Evolutionary conservation across 2,113 vertebrate genomes (phyloP).

Genomic region (Paracanthobrama guichenoti): DNA sequence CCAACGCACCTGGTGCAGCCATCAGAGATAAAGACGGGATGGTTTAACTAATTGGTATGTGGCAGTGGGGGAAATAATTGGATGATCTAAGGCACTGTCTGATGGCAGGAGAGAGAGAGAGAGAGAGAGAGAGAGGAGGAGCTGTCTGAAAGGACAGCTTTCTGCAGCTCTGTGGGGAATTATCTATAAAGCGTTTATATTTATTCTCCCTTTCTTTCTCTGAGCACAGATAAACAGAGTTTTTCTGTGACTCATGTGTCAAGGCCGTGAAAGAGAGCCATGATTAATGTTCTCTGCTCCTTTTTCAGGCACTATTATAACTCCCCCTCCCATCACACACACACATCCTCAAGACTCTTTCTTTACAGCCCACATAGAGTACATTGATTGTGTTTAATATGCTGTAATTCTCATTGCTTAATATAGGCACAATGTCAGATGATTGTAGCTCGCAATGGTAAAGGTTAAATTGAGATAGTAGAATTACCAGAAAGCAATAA

Average conservation of each 20-base stretch:
- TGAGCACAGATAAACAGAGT: constrained; percentile 85
- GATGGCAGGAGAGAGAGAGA: constrained; percentile 80
- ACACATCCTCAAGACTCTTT: constrained; percentile 2
- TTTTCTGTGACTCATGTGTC: constrained; percentile 82
- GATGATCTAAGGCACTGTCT: constrained; percentile 90
- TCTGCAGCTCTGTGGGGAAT: constrained; percentile 85
- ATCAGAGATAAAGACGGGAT: constrained; percentile 72
- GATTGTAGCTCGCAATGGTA: constrained; percentile 23
- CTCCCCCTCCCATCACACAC: constrained; percentile 60
- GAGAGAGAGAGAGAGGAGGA: background rate
- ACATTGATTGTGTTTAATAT: constrained; percentile 19
- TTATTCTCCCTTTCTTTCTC: constrained; percentile 76
- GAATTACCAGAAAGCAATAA: constrained; percentile 37
- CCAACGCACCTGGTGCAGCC: constrained; percentile 68
- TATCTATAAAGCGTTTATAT: constrained; percentile 85
- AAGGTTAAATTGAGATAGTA: constrained; percentile 30
- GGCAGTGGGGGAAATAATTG: constrained; percentile 87
- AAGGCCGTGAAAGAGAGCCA: constrained; percentile 80
- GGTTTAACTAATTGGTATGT: constrained; percentile 84
- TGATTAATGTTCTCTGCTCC: constrained; percentile 84
- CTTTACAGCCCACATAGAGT: constrained; percentile 29
- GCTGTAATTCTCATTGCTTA: constrained; percentile 35
- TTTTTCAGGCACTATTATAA: constrained; percentile 75
- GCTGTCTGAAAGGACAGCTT: constrained; percentile 77
- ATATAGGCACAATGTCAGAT: constrained; percentile 51